A percentile compares a stretch with the other conserved stretches of the same genome.
phyloP scores from a whole-genome alignment of 2,797 vertebrate species.

The Gallinago nigripennis region DNA sequence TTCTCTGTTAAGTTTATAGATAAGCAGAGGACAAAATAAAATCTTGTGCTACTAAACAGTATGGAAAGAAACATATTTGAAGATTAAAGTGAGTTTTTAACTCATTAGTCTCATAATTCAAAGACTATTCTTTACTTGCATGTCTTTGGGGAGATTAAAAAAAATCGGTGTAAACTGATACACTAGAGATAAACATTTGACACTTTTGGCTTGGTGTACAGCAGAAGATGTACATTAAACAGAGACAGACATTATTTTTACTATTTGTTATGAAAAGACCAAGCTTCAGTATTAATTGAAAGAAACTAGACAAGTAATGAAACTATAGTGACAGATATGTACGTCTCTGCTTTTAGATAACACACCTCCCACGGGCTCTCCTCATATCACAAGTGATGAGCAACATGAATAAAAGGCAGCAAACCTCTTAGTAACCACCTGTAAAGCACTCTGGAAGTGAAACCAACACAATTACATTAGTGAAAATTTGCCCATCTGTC shows the following conservation, averaged over 20 bases:
- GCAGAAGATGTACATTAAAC: background rate
- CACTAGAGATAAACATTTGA: background rate
- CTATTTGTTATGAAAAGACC: background rate
- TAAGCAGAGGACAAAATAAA: background rate
- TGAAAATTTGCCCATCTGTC: background rate
- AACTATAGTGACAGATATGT: background rate
- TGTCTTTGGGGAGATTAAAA: background rate
- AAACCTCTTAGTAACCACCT: background rate
- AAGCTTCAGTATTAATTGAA: background rate
- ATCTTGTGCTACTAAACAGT: background rate
- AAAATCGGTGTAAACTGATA: background rate
- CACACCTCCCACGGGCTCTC: background rate
- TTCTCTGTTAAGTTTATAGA: background rate
- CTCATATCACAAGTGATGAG: background rate
- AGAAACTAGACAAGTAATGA: background rate
- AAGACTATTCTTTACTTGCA: background rate
- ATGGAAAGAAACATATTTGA: background rate
- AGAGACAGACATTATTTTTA: background rate
- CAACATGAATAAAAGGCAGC: background rate
- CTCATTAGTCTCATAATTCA: background rate
- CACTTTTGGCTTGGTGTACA: background rate
- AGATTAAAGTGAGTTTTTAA: background rate
- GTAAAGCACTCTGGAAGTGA: background rate
- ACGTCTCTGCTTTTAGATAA: background rate
- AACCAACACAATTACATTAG: background rate